Evolutionary conservation across 2,113 vertebrate species (phyloP).

Genomic region (Origma solitaria): DNA sequence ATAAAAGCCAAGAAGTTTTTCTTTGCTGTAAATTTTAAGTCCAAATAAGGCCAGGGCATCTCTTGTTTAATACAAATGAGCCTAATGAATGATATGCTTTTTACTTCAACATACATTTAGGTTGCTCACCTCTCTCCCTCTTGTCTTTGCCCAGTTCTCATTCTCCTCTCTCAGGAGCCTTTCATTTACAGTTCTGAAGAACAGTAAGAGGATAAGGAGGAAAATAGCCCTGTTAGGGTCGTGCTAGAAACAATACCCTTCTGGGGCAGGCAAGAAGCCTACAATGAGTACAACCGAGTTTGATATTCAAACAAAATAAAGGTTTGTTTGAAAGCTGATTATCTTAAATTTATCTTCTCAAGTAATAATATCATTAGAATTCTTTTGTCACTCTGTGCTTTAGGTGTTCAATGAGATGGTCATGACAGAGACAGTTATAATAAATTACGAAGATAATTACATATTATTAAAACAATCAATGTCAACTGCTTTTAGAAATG

Average conservation of each 20-base stretch:
- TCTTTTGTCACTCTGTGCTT: neutral
- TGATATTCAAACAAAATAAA: neutral
- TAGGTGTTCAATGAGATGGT: neutral
- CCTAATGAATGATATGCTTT: neutral
- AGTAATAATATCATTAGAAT: neutral
- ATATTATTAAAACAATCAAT: neutral
- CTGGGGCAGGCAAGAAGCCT: neutral
- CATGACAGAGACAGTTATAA: slow-evolving; percentile 23
- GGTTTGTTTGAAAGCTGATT: slow-evolving; percentile 1
- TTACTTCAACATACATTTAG: neutral
- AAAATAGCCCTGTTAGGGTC: neutral
- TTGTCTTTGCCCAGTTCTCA: neutral
- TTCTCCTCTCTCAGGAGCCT: neutral
- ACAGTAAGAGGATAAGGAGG: neutral
- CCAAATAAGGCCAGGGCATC: neutral
- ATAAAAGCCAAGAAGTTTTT: neutral
- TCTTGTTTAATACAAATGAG: neutral
- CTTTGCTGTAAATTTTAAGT: neutral
- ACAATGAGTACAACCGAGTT: neutral
- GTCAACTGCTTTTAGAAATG: slow-evolving; percentile 2
- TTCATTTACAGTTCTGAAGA: neutral
- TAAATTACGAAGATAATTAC: neutral
- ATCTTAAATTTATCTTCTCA: slow-evolving; percentile 3
- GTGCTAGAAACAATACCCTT: neutral
- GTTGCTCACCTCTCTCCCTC: neutral